Percentiles rank a stretch among this genome's conserved stretches.
Conservation (phyloP, 2,888 invertebrate genomes). For the Drosophila longiperda region DNA sequence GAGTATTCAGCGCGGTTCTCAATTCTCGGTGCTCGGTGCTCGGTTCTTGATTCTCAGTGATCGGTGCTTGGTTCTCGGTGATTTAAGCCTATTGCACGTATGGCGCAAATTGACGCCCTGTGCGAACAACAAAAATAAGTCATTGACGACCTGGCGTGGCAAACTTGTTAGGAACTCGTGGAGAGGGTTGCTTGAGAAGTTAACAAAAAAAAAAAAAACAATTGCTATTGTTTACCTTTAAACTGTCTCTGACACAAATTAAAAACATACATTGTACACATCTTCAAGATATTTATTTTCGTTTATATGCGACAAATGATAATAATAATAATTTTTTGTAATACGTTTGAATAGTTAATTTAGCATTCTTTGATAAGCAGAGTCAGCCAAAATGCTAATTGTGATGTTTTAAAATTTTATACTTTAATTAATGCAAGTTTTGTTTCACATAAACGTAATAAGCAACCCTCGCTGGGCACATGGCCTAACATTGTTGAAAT, state of each 20-base stretch:
- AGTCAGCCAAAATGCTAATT: not conserved
- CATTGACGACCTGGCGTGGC: constrained; percentile 32
- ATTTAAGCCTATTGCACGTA: not conserved
- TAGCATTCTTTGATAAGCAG: not conserved
- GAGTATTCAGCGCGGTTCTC: constrained; percentile 10
- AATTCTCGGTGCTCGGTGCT: not conserved
- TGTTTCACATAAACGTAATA: not conserved
- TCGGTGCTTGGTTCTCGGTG: not conserved
- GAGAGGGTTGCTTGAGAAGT: constrained; percentile 30
- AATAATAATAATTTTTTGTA: not conserved
- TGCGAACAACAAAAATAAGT: constrained; percentile 10
- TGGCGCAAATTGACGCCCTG: constrained; percentile 44
- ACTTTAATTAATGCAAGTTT: not conserved
- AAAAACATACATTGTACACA: too few species aligned
- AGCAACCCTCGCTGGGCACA: constrained; percentile 29
- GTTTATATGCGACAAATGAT: not conserved
- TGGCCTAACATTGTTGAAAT: constrained; percentile 27
- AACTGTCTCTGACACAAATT: not conserved
- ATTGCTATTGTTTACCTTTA: not conserved
- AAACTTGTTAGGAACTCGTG: constrained; percentile 39
- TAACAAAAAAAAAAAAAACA: not conserved
- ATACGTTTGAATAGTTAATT: not conserved
- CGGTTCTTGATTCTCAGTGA: not conserved
- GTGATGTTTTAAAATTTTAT: not conserved
- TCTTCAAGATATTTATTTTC: not conserved